Evolutionary conservation across 2,797 vertebrate genomes (phyloP).

Genomic region (Acrossocheilus wenchowensis): DNA sequence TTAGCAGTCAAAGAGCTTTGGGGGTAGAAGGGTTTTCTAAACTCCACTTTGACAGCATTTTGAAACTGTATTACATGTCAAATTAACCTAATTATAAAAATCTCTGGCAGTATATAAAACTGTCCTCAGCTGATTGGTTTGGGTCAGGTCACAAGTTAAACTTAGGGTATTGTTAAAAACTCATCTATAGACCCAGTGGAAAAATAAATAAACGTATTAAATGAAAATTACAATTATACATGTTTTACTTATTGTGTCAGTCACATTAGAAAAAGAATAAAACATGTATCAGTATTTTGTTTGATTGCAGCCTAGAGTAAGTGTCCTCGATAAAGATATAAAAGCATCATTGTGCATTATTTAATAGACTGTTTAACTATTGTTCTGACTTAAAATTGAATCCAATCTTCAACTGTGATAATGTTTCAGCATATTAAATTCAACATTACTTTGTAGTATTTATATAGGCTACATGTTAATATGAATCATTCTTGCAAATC

Average conservation of each 20-base stretch:
- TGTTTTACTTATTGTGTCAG: neutral
- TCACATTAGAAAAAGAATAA: neutral
- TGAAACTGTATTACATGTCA: neutral
- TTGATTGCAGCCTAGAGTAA: neutral
- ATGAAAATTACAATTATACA: neutral
- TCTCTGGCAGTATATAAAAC: neutral
- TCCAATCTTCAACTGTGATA: neutral
- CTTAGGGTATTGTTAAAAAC: neutral
- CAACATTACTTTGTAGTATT: neutral
- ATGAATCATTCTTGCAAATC: no score
- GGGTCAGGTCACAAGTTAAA: neutral
- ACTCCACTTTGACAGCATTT: neutral
- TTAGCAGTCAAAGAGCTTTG: neutral
- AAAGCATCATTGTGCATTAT: neutral
- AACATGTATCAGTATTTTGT: neutral
- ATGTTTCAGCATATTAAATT: neutral
- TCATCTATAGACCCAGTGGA: neutral
- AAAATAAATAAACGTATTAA: neutral
- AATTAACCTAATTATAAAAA: neutral
- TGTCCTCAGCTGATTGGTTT: neutral
- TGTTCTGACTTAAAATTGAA: neutral
- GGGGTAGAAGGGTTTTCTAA: neutral
- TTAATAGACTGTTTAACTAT: neutral
- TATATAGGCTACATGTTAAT: no score
- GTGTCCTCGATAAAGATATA: neutral